Evolutionary conservation across 1,140 invertebrate species (phyloP), one percentile per base, ranked within the genome.

Genomic region (Pristionchus pacificus): DNA sequence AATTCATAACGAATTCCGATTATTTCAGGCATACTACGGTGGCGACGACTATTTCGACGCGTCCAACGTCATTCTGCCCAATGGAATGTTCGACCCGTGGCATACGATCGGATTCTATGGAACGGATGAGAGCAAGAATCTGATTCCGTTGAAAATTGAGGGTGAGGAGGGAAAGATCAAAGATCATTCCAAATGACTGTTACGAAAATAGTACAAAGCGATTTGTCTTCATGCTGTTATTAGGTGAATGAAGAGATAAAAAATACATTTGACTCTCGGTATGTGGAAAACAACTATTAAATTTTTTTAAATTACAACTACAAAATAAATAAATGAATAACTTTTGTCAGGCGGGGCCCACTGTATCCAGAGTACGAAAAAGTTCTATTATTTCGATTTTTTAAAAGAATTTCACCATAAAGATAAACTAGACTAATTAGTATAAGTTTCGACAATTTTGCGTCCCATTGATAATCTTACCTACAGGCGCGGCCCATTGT

Each of bases 1-100:
- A 6, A 27, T 10, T 10, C 6, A 49, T 6, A 49, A 49, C 6
- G 19, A 49, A 19, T 6, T 10, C 6, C 19, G 38, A 49, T 10
- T 10, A 19, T 6, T 6, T 10, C 6, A 19, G 19, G 55, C 79
- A n/a, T n/a, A n/a, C n/a, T n/a, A n/a, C n/a, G n/a, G n/a, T n/a
- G n/a, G n/a, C n/a, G n/a, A n/a, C n/a, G n/a, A n/a, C n/a, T n/a
- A n/a, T n/a, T n/a, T n/a, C 65, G 19, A 79, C 49, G 79, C 70
- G 2, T 78, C 80, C 19, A 81, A 81, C 60, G 77, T 81, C 14
- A 73, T 81, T 10, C 57, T 81, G 3, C 76, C 80, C n/a, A 82
- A 82, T 60, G 80, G 80, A 14, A 31, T 30, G 3, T 74, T 80
- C 31, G 79, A 81, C 65, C 79, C 79, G 19, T 81, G 79, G 79